Conservation (phyloP, 2,113 vertebrate genomes). For the Leptobrachium leishanense region DNA sequence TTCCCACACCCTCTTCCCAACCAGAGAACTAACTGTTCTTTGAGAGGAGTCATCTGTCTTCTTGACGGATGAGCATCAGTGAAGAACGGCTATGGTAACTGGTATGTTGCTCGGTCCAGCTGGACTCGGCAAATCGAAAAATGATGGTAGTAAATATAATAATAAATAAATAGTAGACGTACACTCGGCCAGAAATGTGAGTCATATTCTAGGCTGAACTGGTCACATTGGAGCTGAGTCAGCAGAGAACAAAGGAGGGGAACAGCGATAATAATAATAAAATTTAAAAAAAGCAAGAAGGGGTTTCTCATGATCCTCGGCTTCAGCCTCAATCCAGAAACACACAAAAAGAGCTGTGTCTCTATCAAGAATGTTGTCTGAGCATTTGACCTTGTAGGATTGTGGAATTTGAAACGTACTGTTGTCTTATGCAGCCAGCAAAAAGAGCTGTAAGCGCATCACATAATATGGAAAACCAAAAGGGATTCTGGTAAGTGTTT, state of each 20-base stretch:
- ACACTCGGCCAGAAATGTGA: slow-evolving; percentile 56
- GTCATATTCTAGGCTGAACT: slow-evolving; percentile 59
- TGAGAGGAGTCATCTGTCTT: slow-evolving; percentile 10
- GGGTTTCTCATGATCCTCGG: background rate
- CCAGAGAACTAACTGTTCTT: too few species aligned
- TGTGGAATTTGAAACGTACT: too few species aligned
- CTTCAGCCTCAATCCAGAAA: background rate
- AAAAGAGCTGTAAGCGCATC: too few species aligned
- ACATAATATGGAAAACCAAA: too few species aligned
- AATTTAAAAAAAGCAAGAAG: background rate
- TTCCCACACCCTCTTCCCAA: too few species aligned
- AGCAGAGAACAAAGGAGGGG: slow-evolving; percentile 1
- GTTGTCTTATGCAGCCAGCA: too few species aligned
- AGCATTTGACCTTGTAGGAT: too few species aligned
- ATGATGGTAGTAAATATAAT: background rate
- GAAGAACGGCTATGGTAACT: slow-evolving; percentile 25
- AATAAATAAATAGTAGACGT: slow-evolving; percentile 19
- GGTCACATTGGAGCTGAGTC: slow-evolving; percentile 60
- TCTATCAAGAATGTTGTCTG: too few species aligned
- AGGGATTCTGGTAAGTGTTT: too few species aligned
- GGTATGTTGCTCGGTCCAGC: slow-evolving; percentile 11
- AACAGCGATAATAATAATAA: background rate
- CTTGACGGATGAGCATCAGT: slow-evolving; percentile 16
- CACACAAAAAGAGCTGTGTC: too few species aligned
- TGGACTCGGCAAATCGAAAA: slow-evolving; percentile 11